Evolutionary conservation across 2,113 vertebrate species (phyloP).

Genomic region (Halichoeres trimaculatus): DNA sequence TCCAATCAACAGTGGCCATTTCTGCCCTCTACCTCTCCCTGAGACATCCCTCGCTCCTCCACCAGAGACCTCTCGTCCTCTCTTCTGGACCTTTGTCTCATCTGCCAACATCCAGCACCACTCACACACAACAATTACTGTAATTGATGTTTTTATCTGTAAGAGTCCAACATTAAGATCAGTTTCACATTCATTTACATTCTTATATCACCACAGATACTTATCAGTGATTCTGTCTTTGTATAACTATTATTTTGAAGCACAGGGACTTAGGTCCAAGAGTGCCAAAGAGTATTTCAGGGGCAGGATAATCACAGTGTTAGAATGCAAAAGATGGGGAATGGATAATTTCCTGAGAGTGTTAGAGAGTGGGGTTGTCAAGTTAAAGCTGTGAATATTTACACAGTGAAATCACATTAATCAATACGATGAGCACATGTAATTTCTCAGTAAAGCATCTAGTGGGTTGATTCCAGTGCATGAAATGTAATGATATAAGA

Average conservation of each 20-base stretch:
- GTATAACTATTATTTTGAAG: slow-evolving; percentile 7
- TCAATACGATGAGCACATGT: too few species aligned
- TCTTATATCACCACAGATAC: slow-evolving; percentile 3
- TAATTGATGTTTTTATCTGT: slow-evolving; percentile 25
- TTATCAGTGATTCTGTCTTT: neutral
- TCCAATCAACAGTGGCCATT: slow-evolving; percentile 28
- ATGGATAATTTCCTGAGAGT: neutral
- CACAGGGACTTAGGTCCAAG: neutral
- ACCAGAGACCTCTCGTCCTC: slow-evolving; percentile 9
- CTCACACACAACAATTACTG: slow-evolving; percentile 15
- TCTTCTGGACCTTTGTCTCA: slow-evolving; percentile 21
- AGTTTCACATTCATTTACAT: slow-evolving; percentile 3
- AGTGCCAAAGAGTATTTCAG: slow-evolving; percentile 12
- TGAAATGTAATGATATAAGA: neutral
- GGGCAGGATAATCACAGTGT: slow-evolving; percentile 22
- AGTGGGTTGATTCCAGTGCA: neutral
- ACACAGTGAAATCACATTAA: too few species aligned
- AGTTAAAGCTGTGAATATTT: neutral
- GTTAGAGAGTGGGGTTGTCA: neutral
- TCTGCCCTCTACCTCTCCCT: slow-evolving; percentile 41
- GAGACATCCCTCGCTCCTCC: slow-evolving; percentile 33
- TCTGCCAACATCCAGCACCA: slow-evolving; percentile 5
- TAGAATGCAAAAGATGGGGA: neutral
- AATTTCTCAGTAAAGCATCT: neutral
- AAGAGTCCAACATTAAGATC: neutral